Evolutionary conservation across 2,888 invertebrate species (phyloP).

Genomic region (Adelognathus sp.): DNA sequence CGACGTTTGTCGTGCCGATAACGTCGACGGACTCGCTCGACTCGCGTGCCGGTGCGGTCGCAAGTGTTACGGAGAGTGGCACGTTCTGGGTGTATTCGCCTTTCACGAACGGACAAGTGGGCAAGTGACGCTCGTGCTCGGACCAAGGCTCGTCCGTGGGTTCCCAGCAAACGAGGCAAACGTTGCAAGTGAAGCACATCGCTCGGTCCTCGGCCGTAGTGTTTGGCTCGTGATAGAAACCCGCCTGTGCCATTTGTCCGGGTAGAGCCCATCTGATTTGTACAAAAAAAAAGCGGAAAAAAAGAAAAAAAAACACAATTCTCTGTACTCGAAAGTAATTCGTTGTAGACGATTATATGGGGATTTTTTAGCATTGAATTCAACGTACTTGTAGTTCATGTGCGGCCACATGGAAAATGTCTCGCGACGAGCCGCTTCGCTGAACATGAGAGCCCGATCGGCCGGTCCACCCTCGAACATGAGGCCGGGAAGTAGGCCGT

Average conservation of each 20-base stretch:
- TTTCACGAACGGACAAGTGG: slow-evolving; percentile 95
- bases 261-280: slow-evolving; percentile 93
- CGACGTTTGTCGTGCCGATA: slow-evolving; percentile 77
- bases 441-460: slow-evolving; percentile 90
- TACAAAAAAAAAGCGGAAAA: slow-evolving; percentile 20
- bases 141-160: slow-evolving; percentile 98
- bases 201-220: slow-evolving; percentile 95
- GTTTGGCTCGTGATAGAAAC: slow-evolving; percentile 97
- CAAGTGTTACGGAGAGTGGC: slow-evolving; percentile 86
- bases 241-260: slow-evolving; percentile 98
- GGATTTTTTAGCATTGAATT: not conserved
- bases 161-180: slow-evolving; percentile 98
- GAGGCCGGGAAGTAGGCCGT: slow-evolving; percentile 87
- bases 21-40: slow-evolving; percentile 74
- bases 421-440: slow-evolving; percentile 94
- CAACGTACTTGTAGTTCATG: slow-evolving; percentile 95
- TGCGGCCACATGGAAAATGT: slow-evolving; percentile 98
- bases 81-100: slow-evolving; percentile 98
- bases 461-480: slow-evolving; percentile 80
- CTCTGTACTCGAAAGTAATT: not conserved
- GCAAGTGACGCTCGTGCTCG: slow-evolving; percentile 97
- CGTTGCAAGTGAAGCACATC: slow-evolving; percentile 97
- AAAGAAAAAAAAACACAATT: slow-evolving; percentile 18
- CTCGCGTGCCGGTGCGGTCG: slow-evolving; percentile 82
- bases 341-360: not conserved